phyloP scores from a whole-genome alignment of 2,797 vertebrate species.

The Myotis pilosus region DNA sequence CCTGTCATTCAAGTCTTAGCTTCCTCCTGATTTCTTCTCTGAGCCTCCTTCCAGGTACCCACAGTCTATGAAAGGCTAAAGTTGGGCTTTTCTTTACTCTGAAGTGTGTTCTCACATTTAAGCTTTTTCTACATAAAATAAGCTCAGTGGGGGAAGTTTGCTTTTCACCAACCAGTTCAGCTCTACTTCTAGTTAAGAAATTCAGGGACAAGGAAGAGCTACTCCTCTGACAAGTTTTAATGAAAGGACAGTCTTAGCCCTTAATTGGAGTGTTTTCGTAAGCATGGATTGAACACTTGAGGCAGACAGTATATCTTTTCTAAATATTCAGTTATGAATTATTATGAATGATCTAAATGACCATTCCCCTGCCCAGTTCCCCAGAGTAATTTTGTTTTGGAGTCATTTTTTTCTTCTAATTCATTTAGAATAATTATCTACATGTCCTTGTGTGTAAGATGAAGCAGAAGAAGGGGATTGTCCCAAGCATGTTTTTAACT shows the following conservation, averaged over 20 bases:
- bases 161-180: background rate
- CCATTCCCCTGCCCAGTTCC: background rate
- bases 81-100: background rate
- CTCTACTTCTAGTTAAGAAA: background rate
- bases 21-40: background rate
- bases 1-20: background rate
- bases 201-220: background rate
- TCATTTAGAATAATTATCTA: conserved; percentile 1
- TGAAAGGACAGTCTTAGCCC: background rate
- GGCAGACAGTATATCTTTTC: background rate
- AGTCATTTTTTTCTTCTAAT: background rate
- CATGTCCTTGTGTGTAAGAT: background rate
- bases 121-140: background rate
- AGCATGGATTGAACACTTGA: background rate
- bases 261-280: background rate
- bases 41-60: background rate
- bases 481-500: background rate
- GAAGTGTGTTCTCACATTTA: background rate
- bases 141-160: background rate
- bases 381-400: conserved; percentile 7
- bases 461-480: background rate
- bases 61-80: background rate
- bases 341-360: background rate
- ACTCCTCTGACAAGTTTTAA: background rate
- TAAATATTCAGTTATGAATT: background rate